Evolutionary conservation across 2,113 vertebrate genomes (phyloP).

Genomic region (Cryptomyrus ogoouensis): DNA sequence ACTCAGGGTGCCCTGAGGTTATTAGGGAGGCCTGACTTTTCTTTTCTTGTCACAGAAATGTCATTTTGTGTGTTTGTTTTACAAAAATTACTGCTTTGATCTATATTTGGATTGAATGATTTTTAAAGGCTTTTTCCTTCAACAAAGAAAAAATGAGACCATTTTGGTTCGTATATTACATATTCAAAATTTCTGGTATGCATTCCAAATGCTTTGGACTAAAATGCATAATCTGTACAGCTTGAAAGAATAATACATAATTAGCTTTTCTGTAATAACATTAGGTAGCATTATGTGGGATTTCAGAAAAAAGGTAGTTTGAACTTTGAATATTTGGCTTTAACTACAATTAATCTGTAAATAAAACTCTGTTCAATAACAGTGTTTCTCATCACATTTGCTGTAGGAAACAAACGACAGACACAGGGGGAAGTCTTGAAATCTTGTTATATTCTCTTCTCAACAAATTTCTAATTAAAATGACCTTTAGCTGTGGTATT

Average conservation of each 20-base stretch:
- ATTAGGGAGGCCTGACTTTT: neutral
- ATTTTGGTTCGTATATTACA: neutral
- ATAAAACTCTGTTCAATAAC: neutral
- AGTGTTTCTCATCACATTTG: neutral
- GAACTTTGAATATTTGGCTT: neutral
- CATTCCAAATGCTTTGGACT: neutral
- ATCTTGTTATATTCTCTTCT: neutral
- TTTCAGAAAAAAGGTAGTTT: neutral
- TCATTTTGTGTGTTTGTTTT: constrained; percentile 9
- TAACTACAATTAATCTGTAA: neutral
- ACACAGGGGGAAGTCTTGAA: neutral
- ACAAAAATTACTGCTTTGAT: neutral
- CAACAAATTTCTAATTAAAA: neutral
- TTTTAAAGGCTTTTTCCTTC: neutral
- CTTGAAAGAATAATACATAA: neutral
- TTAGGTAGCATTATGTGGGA: neutral
- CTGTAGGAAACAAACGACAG: neutral
- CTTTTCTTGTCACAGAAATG: constrained; percentile 17
- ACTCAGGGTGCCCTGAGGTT: neutral
- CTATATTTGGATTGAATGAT: neutral
- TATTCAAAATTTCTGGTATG: neutral
- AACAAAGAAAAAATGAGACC: neutral
- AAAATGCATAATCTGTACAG: neutral
- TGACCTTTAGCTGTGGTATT: neutral
- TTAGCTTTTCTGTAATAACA: neutral